phyloP scores from a whole-genome alignment of 1,140 invertebrate species.

The Tetraneura akinire region DNA sequence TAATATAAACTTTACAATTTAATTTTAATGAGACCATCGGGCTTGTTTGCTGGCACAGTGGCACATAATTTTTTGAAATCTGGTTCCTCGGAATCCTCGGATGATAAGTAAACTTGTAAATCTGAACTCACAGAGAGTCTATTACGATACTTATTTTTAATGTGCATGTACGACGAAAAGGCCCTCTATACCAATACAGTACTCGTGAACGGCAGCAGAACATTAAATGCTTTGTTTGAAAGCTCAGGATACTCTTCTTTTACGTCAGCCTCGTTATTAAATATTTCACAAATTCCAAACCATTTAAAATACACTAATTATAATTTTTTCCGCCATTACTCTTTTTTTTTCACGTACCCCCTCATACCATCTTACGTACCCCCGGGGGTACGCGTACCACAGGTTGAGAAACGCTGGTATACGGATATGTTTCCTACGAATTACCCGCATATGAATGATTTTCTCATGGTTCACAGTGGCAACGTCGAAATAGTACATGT shows the following conservation, averaged over 20 bases:
- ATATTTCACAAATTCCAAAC: too few species aligned
- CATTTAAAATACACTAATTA: too few species aligned
- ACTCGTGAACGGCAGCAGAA: neutral
- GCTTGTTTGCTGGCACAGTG: neutral
- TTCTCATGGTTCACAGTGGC: too few species aligned
- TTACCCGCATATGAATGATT: too few species aligned
- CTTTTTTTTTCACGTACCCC: too few species aligned
- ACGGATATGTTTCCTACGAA: too few species aligned
- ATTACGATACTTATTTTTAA: conserved; percentile 16
- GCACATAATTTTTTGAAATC: neutral
- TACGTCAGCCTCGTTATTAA: too few species aligned
- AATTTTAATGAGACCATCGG: neutral
- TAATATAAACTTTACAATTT: neutral
- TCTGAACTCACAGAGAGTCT: neutral
- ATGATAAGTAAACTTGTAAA: neutral
- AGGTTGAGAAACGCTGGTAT: too few species aligned
- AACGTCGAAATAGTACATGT: too few species aligned
- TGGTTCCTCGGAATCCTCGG: neutral
- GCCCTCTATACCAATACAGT: neutral
- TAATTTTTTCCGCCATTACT: too few species aligned
- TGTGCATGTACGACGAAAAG: neutral
- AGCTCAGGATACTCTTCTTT: neutral
- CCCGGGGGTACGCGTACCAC: too few species aligned
- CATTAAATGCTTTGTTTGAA: neutral
- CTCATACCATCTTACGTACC: too few species aligned